Base-by-base conservation (phyloP, 2,797 vertebrate species). In the Acrocephalus scirpaceus region DNA sequence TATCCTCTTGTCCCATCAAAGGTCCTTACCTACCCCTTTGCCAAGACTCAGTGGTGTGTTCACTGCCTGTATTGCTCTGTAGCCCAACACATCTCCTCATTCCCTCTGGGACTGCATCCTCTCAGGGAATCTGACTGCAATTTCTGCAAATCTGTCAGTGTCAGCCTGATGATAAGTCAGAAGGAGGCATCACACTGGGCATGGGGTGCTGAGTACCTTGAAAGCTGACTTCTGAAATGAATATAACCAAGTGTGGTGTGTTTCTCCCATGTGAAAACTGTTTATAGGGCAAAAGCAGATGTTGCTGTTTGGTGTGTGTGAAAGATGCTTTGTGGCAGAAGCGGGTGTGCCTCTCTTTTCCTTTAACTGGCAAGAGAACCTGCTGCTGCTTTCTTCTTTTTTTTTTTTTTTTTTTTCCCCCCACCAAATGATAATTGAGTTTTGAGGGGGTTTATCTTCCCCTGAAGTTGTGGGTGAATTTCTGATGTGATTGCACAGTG, bases 401-500 rank as follows among this genome's bases (percentile, higher is more conserved):
- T 21, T 27, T 18, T 5, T 8, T 6, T 18, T 7, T 7, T 18
- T 12, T 40, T n/a, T n/a, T 29, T 26, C 20, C 4, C 1, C 2
- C 8, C 6, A 5, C 10, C 8, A 42, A 86, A 54, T 50, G 15
- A 4, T 61, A 87, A 44, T 87, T 82, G 53, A 60, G 56, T 93
- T 89, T 91, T 60, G 9, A 64, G 53, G 30, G 3, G 3, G 2
- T 16, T 78, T 93, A 38, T 88, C 72, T 91, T 91, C 77, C 60
- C 38, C 32, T 81, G 54, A 78, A 84, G 26, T 60, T 81, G 18
- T 64, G 67, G 81, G 70, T 75, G 80, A 64, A 79, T 95, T 95
- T 92, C 67, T 95, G 71, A 77, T 93, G 74, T 80, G 83, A 92
- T 90, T 87, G 67, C 74, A 48, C 74, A 65, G 64, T 74, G 53